A percentile compares a stretch with the other conserved stretches of the same genome.
Evolutionary conservation across 2,888 invertebrate species (phyloP).

Genomic region (Synanthedon formicaeformis): DNA sequence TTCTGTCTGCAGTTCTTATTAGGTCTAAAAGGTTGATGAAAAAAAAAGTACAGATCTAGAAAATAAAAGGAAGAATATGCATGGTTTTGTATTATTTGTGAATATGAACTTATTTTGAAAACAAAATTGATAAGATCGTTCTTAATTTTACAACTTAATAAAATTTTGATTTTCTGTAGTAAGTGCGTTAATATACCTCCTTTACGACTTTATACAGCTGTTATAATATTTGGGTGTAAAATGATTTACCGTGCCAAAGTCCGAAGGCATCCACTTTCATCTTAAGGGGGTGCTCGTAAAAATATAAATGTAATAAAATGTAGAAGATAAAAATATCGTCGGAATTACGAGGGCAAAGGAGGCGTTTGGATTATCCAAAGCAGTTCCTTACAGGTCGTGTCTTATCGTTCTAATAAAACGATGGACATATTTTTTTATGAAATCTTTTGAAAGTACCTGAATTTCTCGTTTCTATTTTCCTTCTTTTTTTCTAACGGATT

Average conservation of each 20-base stretch:
- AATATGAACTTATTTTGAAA: too few species aligned
- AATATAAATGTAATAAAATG: slow-evolving; percentile 43
- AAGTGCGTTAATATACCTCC: not conserved
- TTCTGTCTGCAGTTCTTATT: too few species aligned
- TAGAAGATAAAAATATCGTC: slow-evolving; percentile 45
- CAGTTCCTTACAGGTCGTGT: slow-evolving; percentile 20
- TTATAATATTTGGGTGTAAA: slow-evolving; percentile 14
- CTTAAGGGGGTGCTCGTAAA: slow-evolving; percentile 31
- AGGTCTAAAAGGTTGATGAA: not conserved
- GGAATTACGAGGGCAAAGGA: slow-evolving; percentile 36
- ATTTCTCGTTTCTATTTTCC: slow-evolving; percentile 13
- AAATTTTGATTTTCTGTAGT: not conserved
- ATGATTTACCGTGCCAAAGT: slow-evolving; percentile 22
- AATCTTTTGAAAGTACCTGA: not conserved
- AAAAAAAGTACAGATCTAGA: not conserved
- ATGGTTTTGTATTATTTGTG: too few species aligned
- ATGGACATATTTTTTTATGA: slow-evolving; percentile 7
- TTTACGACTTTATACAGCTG: slow-evolving; percentile 15
- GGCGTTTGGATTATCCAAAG: slow-evolving; percentile 28
- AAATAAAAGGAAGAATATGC: too few species aligned
- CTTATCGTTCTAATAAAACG: slow-evolving; percentile 30
- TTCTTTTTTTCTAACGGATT: too few species aligned
- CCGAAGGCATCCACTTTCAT: slow-evolving; percentile 13
- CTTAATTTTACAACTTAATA: slow-evolving; percentile 3
- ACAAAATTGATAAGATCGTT: not conserved